Conservation (phyloP, 1,140 invertebrate species). For the Caerostris darwini region DNA sequence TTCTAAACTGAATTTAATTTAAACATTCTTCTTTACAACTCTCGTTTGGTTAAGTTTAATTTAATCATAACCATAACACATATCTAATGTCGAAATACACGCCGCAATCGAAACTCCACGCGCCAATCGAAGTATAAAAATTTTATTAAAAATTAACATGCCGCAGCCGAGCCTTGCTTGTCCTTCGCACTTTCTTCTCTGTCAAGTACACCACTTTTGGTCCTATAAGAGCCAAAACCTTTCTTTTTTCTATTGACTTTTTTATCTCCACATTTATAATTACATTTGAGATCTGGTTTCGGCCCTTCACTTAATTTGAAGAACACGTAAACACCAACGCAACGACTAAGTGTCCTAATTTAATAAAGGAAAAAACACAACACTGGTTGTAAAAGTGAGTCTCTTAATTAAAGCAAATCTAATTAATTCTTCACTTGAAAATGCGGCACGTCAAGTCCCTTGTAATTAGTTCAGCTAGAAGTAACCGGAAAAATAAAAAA, state of each 20-base stretch:
- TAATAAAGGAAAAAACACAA: conserved; percentile 30
- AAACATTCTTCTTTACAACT: too few species aligned
- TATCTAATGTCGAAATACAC: too few species aligned
- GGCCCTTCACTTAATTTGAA: background rate
- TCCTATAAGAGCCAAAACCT: too few species aligned
- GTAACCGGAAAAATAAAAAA: conserved; percentile 15
- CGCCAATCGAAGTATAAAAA: background rate
- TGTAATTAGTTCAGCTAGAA: background rate
- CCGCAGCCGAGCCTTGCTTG: background rate
- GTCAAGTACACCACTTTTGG: background rate
- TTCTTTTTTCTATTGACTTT: background rate
- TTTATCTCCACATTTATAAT: background rate
- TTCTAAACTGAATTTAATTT: too few species aligned
- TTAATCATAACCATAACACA: too few species aligned
- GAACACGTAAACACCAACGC: conserved; percentile 7
- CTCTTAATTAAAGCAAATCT: conserved; percentile 19
- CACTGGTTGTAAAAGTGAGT: background rate
- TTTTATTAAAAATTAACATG: background rate
- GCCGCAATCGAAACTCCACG: too few species aligned
- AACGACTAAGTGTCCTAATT: conserved; percentile 15
- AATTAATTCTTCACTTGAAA: background rate
- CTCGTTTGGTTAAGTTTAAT: too few species aligned
- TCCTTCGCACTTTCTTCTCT: background rate
- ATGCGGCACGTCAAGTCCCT: conserved; percentile 11
- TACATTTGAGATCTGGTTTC: conserved; percentile 32